phyloP scores from a whole-genome alignment of 2,113 vertebrate genomes.

The Scartelaos histophorus region DNA sequence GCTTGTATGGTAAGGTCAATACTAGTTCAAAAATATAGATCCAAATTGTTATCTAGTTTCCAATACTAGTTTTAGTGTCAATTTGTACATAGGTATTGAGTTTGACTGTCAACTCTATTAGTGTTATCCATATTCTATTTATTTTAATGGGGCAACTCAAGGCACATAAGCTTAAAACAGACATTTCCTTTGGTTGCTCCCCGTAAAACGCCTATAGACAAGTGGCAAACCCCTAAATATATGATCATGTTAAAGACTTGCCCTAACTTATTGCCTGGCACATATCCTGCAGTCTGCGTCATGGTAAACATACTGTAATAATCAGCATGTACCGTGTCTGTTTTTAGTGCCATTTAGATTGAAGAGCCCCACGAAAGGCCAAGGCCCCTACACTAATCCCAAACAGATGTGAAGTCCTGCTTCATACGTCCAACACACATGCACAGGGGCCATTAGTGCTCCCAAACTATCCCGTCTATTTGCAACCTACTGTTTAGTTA shows the following conservation, averaged over 20 bases:
- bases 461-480: conserved; percentile 44
- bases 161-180: too few species aligned
- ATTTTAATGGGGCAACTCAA: too few species aligned
- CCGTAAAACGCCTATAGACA: not conserved
- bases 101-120: too few species aligned
- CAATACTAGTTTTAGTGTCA: too few species aligned
- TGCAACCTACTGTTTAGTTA: conserved; percentile 41
- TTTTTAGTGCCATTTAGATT: conserved; percentile 65
- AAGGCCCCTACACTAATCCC: conserved; percentile 57
- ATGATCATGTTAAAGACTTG: not conserved
- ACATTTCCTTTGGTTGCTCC: too few species aligned
- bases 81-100: too few species aligned
- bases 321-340: conserved; percentile 49
- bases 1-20: too few species aligned
- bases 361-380: conserved; percentile 55
- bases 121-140: too few species aligned
- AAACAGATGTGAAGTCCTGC: conserved; percentile 68
- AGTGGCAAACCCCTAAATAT: not conserved
- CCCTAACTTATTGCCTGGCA: not conserved
- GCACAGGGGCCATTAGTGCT: conserved; percentile 35
- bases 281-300: conserved; percentile 34
- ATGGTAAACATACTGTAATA: conserved; percentile 42
- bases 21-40: too few species aligned
- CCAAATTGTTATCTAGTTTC: too few species aligned
- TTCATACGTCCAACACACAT: conserved; percentile 35